These are phyloP conservation scores for Orchesella cincta DNA, from an alignment of 1,140 invertebrate species.

Conservation along the genomic window DNA sequence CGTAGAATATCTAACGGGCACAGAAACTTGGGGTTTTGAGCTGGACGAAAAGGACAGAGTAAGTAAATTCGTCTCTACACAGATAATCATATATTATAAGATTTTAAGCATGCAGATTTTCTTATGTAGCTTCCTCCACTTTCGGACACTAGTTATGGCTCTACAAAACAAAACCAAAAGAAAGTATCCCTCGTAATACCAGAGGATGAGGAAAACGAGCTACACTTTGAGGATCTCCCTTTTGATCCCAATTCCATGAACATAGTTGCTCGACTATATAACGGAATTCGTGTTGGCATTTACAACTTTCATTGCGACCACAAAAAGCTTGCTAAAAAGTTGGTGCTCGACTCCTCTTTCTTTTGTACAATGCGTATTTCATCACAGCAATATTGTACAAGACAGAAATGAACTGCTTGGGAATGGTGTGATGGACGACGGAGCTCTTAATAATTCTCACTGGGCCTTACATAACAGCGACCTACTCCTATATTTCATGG, in stretches of 20 bases:
- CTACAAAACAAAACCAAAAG: no score
- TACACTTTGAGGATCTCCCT: neutral
- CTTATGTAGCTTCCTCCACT: no score
- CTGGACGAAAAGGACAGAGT: no score
- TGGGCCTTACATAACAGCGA: constrained; percentile 64
- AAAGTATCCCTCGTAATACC: no score
- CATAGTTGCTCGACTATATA: neutral
- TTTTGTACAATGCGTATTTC: constrained; percentile 52
- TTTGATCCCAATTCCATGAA: neutral
- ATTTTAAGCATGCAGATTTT: no score
- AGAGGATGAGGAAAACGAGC: no score
- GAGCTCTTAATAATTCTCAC: constrained; percentile 72
- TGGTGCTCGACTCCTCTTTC: constrained; percentile 27
- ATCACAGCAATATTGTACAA: constrained; percentile 48
- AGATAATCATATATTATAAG: no score
- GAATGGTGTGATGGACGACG: constrained; percentile 70
- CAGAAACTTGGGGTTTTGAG: no score
- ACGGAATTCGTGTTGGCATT: neutral
- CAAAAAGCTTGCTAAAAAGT: constrained; percentile 1
- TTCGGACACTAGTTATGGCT: no score
- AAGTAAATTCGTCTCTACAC: no score
- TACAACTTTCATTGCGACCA: neutral
- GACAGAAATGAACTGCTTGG: constrained; percentile 44
- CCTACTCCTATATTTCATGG: constrained; percentile 70
- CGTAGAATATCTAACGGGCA: no score